Base-by-base conservation (phyloP, 2,113 vertebrate species). In the Sorex araneus region DNA sequence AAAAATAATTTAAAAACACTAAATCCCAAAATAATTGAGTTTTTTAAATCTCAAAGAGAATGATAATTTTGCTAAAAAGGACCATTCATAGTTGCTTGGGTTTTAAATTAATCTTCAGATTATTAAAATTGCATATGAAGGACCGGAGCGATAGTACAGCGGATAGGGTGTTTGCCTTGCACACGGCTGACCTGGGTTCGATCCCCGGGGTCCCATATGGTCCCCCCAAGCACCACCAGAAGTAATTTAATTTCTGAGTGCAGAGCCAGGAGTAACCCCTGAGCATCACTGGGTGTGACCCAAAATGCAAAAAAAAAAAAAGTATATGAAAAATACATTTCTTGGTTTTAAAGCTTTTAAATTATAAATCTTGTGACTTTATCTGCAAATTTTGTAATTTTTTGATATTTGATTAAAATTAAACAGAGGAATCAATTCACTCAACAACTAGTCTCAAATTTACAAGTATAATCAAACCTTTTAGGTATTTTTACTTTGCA, bases 401-500 rank as follows among this genome's bases (percentile, higher is more conserved):
- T 78, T 50, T 50, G 40, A n/a, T 1, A 50, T 25, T 71, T 30
- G 54, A 16, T 86, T 40, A 87, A 36, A 50, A 40, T 89, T 78
- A 16, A 73, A 70, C 86, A 87, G 66, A 63, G 47, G 50, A 77
- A 84, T 54, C 54, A 54, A 89, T 84, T 73, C 54, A 89, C 43
- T 66, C 54, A 84, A 79, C 73, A 67, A 81, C 57, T 67, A 54
- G 76, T 74, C 28, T 57, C 43, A 74, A 54, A 87, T 67, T 81
- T 87, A 75, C 77, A 67, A 74, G 54, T 28, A 30, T 34, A 57
- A 87, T 64, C 50, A 75, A 87, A 60, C 6, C 6, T 47, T 28
- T 50, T 81, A 63, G 66, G 89, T 69, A 80, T 89, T 87, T 74
- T 69, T 87, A 30, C 77, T 89, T 86, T 89, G 36, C 67, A 69